Conservation (phyloP, 2,113 vertebrate genomes). For the Acrocephalus kingi region DNA sequence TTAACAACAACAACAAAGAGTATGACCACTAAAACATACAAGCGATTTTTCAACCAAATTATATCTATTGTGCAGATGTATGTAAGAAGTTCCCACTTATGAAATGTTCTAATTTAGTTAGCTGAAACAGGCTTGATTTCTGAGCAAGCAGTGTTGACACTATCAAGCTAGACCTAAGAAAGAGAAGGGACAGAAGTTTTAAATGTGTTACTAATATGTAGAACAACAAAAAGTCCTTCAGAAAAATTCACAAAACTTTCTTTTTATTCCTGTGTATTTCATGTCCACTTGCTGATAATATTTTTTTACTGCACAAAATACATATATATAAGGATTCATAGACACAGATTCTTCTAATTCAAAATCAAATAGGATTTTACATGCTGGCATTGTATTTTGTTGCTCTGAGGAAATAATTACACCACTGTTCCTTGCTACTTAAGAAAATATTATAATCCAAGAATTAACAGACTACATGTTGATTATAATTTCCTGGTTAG, state of each 20-base stretch:
- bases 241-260: not conserved
- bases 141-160: not conserved
- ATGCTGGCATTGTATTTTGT: not conserved
- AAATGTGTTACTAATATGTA: not conserved
- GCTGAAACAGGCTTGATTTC: not conserved
- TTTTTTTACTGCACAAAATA: not conserved
- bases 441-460: not conserved
- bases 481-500: constrained; percentile 45
- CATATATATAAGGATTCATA: not conserved
- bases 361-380: not conserved
- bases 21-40: not conserved
- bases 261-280: not conserved
- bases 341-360: not conserved
- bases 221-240: not conserved
- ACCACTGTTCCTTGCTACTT: not conserved
- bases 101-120: not conserved
- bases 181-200: not conserved
- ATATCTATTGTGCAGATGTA: not conserved
- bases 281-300: not conserved
- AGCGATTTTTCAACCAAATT: not conserved
- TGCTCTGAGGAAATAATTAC: constrained; percentile 7
- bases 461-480: constrained; percentile 33
- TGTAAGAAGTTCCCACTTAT: not conserved
- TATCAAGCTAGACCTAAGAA: not conserved
- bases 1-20: not conserved